Percentiles rank a stretch among this genome's conserved stretches.
phyloP scores from a whole-genome alignment of 1,140 invertebrate species.

The Drosophila yakuba region DNA sequence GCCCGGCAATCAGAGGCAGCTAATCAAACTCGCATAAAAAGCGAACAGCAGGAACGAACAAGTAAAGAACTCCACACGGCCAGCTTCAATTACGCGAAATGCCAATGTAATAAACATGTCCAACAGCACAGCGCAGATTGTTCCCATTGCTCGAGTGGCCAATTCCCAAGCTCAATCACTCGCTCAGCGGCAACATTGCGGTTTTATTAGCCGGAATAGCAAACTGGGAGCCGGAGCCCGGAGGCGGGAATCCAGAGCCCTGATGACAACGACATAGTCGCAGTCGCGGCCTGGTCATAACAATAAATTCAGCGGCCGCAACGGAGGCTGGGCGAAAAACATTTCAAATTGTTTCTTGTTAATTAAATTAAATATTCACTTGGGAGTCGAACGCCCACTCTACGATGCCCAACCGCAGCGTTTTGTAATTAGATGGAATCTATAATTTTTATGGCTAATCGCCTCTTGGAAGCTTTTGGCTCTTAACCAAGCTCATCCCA shows the following conservation, averaged over 20 bases:
- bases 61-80: slow-evolving; percentile 28
- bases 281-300: slow-evolving; percentile 71
- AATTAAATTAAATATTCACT: slow-evolving; percentile 84
- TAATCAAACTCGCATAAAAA: slow-evolving; percentile 78
- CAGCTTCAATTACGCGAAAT: slow-evolving; percentile 74
- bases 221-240: neutral
- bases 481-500: slow-evolving; percentile 1
- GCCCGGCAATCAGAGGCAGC: slow-evolving; percentile 72
- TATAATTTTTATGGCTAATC: slow-evolving; percentile 84
- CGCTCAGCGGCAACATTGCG: slow-evolving; percentile 52
- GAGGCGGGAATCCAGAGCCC: slow-evolving; percentile 5
- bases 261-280: slow-evolving; percentile 59
- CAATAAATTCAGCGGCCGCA: slow-evolving; percentile 73
- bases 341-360: slow-evolving; percentile 78
- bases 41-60: slow-evolving; percentile 33
- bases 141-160: slow-evolving; percentile 54
- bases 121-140: slow-evolving; percentile 68
- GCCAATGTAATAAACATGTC: slow-evolving; percentile 81
- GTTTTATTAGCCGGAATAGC: slow-evolving; percentile 46
- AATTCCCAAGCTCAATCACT: slow-evolving; percentile 58
- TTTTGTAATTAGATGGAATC: slow-evolving; percentile 84
- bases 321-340: slow-evolving; percentile 24
- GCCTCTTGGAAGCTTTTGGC: slow-evolving; percentile 44
- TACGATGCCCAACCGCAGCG: slow-evolving; percentile 46
- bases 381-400: slow-evolving; percentile 10